Base-by-base conservation (phyloP, 2,888 invertebrate species). In the Ephialtes manifestator region DNA sequence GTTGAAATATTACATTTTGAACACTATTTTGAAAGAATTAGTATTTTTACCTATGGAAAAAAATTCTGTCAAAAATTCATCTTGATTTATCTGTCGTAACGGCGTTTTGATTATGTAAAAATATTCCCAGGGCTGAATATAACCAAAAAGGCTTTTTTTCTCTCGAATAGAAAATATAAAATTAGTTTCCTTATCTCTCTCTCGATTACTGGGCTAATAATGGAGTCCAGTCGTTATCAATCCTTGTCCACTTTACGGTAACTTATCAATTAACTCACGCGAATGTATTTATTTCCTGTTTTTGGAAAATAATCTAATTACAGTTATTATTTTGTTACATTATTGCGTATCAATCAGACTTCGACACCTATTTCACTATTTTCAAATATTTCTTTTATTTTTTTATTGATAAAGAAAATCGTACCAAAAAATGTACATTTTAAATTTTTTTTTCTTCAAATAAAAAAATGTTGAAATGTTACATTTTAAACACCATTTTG, bases 211-310 rank as follows among this genome's bases (percentile, higher is more conserved):
- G 65, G 65, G 76, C 65, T 53, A 53, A 76, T 53, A 51, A 31
- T 48, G 31, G 35, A 48, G 35, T 53, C 76, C 5, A 51, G 31
- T 39, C 35, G 4, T 51, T 63, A 24, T 76, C 65, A 65, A 31
- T 63, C 4, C 31, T 63, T 20, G 58, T 74, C 74, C 18, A 24
- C 58, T n/a, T 60, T 70, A 43, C 68, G 31, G 20, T 48, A 60
- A 71, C 60, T 55, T 39, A 24, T 13, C 72, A 77, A 84, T 84
- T 81, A 77, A 76, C 76, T 81, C 80, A 72, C 76, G 84, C 80
- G 24, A 67, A 18, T 63, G 48, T 39, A 67, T 58, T 79, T 60
- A 68, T 72, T 67, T 48, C 13, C 24, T 51, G 28, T 20, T 8
- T 24, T 7, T 2, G 63, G n/a, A n/a, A 35, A 24, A 65, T 31